Evolutionary conservation across 1,140 invertebrate genomes (phyloP).

Genomic region (Xylocopa sonorina): DNA sequence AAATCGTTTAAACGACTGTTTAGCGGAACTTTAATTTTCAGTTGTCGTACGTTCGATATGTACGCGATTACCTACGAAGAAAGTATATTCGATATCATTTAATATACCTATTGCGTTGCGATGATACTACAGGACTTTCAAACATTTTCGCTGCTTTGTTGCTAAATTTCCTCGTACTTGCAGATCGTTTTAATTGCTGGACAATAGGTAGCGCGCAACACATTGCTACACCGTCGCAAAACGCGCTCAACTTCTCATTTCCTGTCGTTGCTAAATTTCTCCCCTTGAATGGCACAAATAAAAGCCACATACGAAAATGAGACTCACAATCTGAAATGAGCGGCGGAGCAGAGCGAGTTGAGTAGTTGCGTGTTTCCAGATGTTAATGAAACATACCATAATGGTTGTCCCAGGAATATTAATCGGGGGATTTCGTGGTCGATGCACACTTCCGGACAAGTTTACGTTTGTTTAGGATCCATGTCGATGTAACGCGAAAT

Average conservation of each 20-base stretch:
- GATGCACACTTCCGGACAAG: constrained; percentile 52
- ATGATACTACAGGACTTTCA: too few species aligned
- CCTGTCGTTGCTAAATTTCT: too few species aligned
- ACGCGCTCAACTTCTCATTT: too few species aligned
- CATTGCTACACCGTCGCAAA: too few species aligned
- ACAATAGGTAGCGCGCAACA: too few species aligned
- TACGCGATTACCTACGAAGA: not conserved
- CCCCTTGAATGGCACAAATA: too few species aligned
- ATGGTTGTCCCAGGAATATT: constrained; percentile 43
- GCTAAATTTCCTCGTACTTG: too few species aligned
- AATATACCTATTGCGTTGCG: too few species aligned
- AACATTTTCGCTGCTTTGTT: too few species aligned
- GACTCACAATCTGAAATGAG: too few species aligned
- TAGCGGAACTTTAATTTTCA: constrained; percentile 29
- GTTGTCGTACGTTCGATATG: not conserved
- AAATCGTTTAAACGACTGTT: constrained; percentile 23
- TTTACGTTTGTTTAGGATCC: constrained; percentile 54
- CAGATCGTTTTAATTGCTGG: too few species aligned
- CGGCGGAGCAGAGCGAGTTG: constrained; percentile 21
- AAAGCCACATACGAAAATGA: too few species aligned
- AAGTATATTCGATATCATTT: not conserved
- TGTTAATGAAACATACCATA: constrained; percentile 58
- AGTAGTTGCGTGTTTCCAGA: constrained; percentile 29
- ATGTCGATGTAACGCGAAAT: constrained; percentile 50
- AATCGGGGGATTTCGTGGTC: constrained; percentile 39